A percentile compares a stretch with the other conserved stretches of the same genome.
phyloP scores from a whole-genome alignment of 2,888 invertebrate species.

The Athrips mouffetella region DNA sequence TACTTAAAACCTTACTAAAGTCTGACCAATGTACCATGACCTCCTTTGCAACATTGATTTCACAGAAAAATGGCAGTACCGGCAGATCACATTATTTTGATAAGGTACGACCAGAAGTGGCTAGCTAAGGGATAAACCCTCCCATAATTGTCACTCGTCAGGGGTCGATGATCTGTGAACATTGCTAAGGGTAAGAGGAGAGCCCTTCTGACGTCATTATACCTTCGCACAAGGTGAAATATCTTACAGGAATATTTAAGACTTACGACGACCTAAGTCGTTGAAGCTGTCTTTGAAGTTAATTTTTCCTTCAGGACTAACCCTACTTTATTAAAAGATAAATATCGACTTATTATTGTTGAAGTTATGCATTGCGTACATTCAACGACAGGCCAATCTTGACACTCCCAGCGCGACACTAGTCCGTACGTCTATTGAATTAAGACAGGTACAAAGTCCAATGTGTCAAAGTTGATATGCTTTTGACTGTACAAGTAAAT shows the following conservation, averaged over 20 bases:
- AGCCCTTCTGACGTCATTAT: slow-evolving; percentile 18
- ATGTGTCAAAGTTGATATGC: too few relatives aligned
- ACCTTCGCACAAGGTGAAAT: background rate
- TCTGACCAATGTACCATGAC: slow-evolving; percentile 29
- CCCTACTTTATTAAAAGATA: too few relatives aligned
- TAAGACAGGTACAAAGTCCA: too few relatives aligned
- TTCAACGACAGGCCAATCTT: too few relatives aligned
- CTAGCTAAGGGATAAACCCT: slow-evolving; percentile 43
- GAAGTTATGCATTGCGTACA: too few relatives aligned
- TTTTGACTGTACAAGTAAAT: too few relatives aligned
- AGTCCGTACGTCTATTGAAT: too few relatives aligned
- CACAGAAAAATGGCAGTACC: background rate
- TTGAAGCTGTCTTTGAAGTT: too few relatives aligned
- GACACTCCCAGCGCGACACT: too few relatives aligned
- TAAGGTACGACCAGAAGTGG: slow-evolving; percentile 33
- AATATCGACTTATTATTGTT: too few relatives aligned
- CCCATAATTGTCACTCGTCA: slow-evolving; percentile 48
- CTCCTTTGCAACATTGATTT: slow-evolving; percentile 10
- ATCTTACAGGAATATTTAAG: background rate
- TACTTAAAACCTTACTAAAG: slow-evolving; percentile 33
- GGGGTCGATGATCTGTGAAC: slow-evolving; percentile 51
- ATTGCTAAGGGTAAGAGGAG: slow-evolving; percentile 27
- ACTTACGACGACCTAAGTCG: too few relatives aligned
- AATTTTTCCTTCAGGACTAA: too few relatives aligned
- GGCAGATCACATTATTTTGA: slow-evolving; percentile 29